Evolutionary conservation across 2,113 vertebrate genomes (phyloP), one percentile per base, ranked within the genome.

Genomic region (Barbus barbus): DNA sequence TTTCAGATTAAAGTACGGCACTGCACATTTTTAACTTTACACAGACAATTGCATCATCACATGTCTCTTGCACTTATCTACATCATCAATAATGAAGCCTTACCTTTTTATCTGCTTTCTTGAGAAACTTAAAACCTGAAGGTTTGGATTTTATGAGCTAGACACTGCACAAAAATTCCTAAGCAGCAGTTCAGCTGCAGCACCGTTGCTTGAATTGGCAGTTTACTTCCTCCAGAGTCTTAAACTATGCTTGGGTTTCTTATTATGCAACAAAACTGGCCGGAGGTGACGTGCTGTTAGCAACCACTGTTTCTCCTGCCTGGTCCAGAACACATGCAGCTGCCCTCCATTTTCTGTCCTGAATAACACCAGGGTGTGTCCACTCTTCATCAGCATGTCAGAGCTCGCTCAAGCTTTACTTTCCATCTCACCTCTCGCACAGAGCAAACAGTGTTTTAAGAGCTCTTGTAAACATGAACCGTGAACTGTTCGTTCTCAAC

Each of bases 281-380:
- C 36, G 51, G 38, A 78, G 51, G 67, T 33, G 33, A 63, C 56
- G 58, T 78, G 33, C 31, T 24, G 38, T 73, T 58, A 51, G 44
- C 72, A 82, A 84, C 58, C 33, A n/a, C 56, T 86, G 13, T 81
- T 80, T 73, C 61, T 53, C 38, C 41, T 78, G 76, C 74, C n/a
- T 22, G 63, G 20, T 78, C 56, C 38, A 38, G 78, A 79, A 84
- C 18, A 46, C 67, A 69, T 20, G 75, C 81, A 83, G 84, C 84
- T 88, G 85, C 76, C 71, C 74, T 60, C 51, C 60, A 82, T 88
- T 84, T 85, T 86, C 67, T 80, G 31, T 28, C 41, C 51, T 81
- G 82, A 81, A 60, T 87, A 73, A 87, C 74, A 44, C 9, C 81
- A 61, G 78, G 79, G 83, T 63, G 76, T 80, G 53, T 61, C 60